Evolutionary conservation across 2,113 vertebrate species (phyloP).

Genomic region (Acinonyx jubatus): DNA sequence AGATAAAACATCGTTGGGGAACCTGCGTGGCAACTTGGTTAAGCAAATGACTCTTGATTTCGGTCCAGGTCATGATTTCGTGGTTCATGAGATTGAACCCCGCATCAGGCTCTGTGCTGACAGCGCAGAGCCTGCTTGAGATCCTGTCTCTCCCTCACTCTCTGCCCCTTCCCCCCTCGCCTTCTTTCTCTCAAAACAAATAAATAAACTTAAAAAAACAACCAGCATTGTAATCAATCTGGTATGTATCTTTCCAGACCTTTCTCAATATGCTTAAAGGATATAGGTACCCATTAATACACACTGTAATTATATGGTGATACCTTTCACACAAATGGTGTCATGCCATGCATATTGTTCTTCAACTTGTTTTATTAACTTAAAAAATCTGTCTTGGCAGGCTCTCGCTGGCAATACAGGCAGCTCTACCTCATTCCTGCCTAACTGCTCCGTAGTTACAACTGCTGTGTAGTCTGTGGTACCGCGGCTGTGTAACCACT

Average conservation of each 20-base stretch:
- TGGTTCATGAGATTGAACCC: no score
- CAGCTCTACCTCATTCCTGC: not conserved
- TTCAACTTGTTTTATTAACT: not conserved
- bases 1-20: not conserved
- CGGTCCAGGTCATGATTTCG: no score
- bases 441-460: not conserved
- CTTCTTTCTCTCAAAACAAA: no score
- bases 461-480: not conserved
- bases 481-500: not conserved
- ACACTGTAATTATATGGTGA: not conserved
- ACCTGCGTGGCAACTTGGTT: no score
- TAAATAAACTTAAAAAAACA: no score
- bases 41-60: no score
- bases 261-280: not conserved
- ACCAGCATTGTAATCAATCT: not conserved
- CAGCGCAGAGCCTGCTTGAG: no score
- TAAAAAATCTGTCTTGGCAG: not conserved
- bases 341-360: not conserved
- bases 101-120: no score
- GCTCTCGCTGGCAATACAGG: not conserved
- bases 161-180: no score
- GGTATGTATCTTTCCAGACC: not conserved
- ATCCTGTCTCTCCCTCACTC: no score
- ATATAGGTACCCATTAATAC: not conserved
- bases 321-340: not conserved